A percentile compares a stretch with the other conserved stretches of the same genome.
These are phyloP conservation scores for Clangula hyemalis DNA, from an alignment of 2,797 vertebrate genomes.

Conservation along the genomic window DNA sequence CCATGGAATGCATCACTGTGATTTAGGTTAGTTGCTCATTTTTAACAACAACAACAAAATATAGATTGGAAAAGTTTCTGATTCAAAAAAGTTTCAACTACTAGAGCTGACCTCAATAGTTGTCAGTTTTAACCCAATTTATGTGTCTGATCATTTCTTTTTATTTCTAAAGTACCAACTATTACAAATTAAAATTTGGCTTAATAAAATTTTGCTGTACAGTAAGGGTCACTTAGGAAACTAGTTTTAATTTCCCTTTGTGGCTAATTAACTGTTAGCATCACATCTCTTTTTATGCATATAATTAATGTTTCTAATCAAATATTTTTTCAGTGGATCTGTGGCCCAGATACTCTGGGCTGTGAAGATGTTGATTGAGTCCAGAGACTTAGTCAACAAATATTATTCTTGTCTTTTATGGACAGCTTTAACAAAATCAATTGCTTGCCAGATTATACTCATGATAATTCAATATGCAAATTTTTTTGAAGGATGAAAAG, in stretches of 20 bases:
- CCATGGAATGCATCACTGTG: not conserved
- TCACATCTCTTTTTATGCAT: constrained; percentile 78
- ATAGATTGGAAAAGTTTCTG: constrained; percentile 20
- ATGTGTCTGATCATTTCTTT: not conserved
- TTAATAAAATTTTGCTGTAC: constrained; percentile 68
- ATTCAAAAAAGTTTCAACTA: not conserved
- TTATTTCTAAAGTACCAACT: constrained; percentile 35
- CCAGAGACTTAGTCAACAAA: constrained; percentile 31
- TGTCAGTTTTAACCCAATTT: constrained; percentile 28
- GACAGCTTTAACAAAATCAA: constrained; percentile 27
- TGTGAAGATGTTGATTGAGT: not conserved
- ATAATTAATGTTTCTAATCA: constrained; percentile 78
- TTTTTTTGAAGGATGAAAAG: not conserved
- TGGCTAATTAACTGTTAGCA: constrained; percentile 84
- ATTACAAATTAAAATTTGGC: constrained; percentile 75
- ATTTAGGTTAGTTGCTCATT: constrained; percentile 36
- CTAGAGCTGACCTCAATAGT: not conserved
- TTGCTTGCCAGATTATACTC: not conserved
- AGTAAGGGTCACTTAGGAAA: constrained; percentile 55
- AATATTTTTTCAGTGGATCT: constrained; percentile 26
- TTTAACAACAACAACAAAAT: not conserved
- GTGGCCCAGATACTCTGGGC: not conserved
- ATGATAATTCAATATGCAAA: not conserved
- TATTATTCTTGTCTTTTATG: constrained; percentile 23
- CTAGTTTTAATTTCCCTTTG: constrained; percentile 81